Conservation (phyloP, 2,888 invertebrate species). For the Isoperla grammatica region DNA sequence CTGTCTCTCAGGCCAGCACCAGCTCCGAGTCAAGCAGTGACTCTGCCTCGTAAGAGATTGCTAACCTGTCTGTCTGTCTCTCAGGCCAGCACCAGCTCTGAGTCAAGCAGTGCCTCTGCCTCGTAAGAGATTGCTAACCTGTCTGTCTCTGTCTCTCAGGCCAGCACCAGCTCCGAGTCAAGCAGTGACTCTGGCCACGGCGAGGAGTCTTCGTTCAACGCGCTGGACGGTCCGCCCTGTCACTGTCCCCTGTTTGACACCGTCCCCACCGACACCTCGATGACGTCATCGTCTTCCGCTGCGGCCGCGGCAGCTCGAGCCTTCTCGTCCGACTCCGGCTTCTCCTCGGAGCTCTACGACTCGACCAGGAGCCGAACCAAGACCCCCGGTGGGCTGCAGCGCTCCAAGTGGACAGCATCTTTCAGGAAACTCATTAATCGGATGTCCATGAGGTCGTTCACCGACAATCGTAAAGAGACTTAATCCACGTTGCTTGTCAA, state of each 20-base stretch:
- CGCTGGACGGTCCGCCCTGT: conserved; percentile 41
- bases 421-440: conserved; percentile 50
- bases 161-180: conserved; percentile 32
- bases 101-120: too few relatives aligned
- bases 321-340: conserved; percentile 48
- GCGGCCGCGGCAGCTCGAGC: conserved; percentile 43
- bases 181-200: conserved; percentile 38
- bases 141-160: conserved; percentile 13
- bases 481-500: too few relatives aligned
- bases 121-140: too few relatives aligned
- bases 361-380: conserved; percentile 34
- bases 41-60: too few relatives aligned
- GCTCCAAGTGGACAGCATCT: conserved; percentile 57
- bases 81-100: too few relatives aligned
- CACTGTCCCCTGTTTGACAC: conserved; percentile 26
- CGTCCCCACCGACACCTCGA: conserved; percentile 29
- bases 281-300: conserved; percentile 31
- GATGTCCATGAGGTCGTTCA: conserved; percentile 28
- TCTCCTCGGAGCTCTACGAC: conserved; percentile 48
- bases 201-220: conserved; percentile 41
- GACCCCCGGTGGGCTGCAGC: conserved; percentile 39
- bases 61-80: too few relatives aligned
- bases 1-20: too few relatives aligned
- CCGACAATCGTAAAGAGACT: conserved; percentile 1
- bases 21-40: too few relatives aligned